Conservation (phyloP, 2,113 vertebrate genomes). For the Siniperca chuatsi region DNA sequence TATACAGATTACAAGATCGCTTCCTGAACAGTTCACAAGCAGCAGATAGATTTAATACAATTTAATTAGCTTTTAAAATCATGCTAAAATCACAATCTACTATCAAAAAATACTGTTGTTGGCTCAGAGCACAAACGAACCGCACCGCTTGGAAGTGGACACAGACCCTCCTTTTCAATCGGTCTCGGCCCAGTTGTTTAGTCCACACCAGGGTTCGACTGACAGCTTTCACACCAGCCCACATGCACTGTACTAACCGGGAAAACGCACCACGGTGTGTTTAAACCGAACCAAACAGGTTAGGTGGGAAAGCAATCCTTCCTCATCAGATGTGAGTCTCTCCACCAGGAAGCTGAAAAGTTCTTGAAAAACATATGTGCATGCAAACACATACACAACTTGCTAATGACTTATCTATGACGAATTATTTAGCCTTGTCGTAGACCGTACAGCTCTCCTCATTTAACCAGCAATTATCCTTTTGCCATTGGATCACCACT, state of each 20-base stretch:
- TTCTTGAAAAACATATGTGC: neutral
- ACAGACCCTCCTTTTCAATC: no score
- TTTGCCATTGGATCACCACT: slow-evolving; percentile 22
- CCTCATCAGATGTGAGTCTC: neutral
- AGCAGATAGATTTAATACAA: no score
- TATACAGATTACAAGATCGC: no score
- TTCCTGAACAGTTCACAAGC: no score
- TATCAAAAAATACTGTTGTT: no score
- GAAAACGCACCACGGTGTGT: neutral
- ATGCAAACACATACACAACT: neutral
- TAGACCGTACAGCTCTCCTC: neutral
- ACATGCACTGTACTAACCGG: no score
- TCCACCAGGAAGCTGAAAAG: neutral
- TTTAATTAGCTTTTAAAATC: no score
- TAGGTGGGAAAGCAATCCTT: neutral
- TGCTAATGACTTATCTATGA: neutral
- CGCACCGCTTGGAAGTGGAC: no score
- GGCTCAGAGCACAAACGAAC: neutral
- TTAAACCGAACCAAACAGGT: neutral
- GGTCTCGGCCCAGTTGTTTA: no score
- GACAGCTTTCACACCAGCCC: no score
- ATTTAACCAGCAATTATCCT: slow-evolving; percentile 18
- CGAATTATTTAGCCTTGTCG: neutral
- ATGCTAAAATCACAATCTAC: no score
- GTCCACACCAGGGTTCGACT: no score